Base-by-base conservation (phyloP, 53 echinoderm and acorn worm genomes). In the Apostichopus leukothele region DNA sequence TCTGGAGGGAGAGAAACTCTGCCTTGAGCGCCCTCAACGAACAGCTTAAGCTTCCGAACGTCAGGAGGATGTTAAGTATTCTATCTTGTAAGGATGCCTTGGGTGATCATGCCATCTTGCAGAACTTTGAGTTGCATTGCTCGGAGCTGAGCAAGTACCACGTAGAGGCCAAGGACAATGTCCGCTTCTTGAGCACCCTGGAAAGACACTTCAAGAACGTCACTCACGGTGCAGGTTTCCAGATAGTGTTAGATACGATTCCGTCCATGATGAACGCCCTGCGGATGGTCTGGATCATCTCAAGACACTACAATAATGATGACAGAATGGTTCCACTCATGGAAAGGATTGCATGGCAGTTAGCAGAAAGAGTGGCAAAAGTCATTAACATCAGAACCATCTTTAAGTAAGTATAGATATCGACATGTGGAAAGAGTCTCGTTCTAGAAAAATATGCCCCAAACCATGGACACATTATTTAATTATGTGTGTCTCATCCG, bases 261-360 rank as follows among this genome's bases (percentile, higher is more conserved):
- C 99, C 99, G 13, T 96, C 99, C 59, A 96, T 99, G 99, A 99
- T 99, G 99, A 99, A 94, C 90, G 99, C 99, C 68, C 90, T 99
- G 12, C 84, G 99, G 9, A 99, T 99, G 99, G 99, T 99, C 16
- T 99, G 99, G 99, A 99, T 99, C 73, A 99, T 99, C 76, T 99
- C 99, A 0, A 94, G 99, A 89, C 99, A 99, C 73, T 99, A 99
- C 92, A 99, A 99, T 84, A 92, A 93, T 8, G 99, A 99, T 87
- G 99, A 99, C 86, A 94, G 96, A 53, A 99, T 99, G 99, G 92
- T 99, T 27, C 99, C 99, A 23, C 88, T 99, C 63, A 99, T 99
- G 99, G 99, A 99, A 52, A 91, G 99, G 52, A 96, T 99, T 60
- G 99, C 96, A 9, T 99, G 99, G 99, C 96, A 99, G 87, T 92